Percentiles rank a stretch among this genome's conserved stretches.
Conservation (phyloP, 2,797 vertebrate species). For the Poeciliopsis infans region DNA sequence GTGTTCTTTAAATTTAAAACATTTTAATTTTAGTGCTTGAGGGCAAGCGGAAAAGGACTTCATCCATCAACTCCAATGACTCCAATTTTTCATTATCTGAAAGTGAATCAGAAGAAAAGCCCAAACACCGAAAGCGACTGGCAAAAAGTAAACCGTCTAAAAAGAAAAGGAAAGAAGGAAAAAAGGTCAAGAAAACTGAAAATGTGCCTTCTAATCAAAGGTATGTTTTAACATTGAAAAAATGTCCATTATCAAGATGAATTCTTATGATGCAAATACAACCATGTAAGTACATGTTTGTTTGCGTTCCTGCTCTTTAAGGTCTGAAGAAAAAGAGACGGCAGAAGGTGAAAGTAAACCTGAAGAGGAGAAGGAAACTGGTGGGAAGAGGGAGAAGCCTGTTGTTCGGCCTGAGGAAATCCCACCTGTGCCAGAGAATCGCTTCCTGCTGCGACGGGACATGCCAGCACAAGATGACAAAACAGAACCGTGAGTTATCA, state of each 20-base stretch:
- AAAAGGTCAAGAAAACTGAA: constrained; percentile 68
- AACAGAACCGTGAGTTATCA: constrained; percentile 84
- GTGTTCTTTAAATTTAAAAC: neutral
- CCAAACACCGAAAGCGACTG: constrained; percentile 75
- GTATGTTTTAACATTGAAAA: constrained; percentile 67
- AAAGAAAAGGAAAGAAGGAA: constrained; percentile 82
- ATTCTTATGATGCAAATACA: neutral
- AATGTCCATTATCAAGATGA: neutral
- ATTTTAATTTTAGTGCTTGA: constrained; percentile 80
- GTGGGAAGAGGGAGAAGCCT: constrained; percentile 90
- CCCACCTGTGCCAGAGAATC: constrained; percentile 96
- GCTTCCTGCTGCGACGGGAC: constrained; percentile 93
- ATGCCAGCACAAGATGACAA: constrained; percentile 82
- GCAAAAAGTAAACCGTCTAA: constrained; percentile 84
- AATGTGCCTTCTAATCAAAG: constrained; percentile 70
- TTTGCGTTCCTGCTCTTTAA: constrained; percentile 46
- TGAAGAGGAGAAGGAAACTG: constrained; percentile 80
- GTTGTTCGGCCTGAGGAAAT: constrained; percentile 97
- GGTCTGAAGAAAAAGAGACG: constrained; percentile 79
- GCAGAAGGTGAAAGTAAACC: constrained; percentile 75
- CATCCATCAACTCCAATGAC: constrained; percentile 82
- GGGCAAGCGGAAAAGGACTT: constrained; percentile 85
- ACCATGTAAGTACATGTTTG: neutral
- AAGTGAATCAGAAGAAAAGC: constrained; percentile 82
- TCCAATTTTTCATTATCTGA: constrained; percentile 79